Conservation (phyloP, 2,113 vertebrate species). For the Diadophis punctatus region DNA sequence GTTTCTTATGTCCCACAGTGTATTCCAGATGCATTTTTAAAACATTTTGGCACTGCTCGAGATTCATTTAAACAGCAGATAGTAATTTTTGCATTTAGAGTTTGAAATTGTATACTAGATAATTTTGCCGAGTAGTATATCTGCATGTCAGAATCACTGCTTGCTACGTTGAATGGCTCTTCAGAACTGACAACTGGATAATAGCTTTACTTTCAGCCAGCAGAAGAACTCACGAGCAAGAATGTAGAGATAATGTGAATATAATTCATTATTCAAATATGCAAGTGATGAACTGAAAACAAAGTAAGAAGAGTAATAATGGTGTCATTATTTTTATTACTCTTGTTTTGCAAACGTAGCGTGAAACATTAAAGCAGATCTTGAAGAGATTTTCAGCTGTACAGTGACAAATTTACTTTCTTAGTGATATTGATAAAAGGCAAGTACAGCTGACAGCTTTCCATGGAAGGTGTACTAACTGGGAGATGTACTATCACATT, state of each 20-base stretch:
- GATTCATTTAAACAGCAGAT: constrained; percentile 63
- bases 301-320: constrained; percentile 85
- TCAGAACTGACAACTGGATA: constrained; percentile 89
- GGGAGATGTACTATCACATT: constrained; percentile 61
- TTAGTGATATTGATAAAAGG: constrained; percentile 68
- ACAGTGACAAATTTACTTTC: constrained; percentile 70
- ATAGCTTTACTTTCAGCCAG: constrained; percentile 90
- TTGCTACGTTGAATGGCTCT: constrained; percentile 72
- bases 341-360: constrained; percentile 82
- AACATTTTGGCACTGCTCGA: constrained; percentile 60
- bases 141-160: constrained; percentile 78
- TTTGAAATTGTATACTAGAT: constrained; percentile 69
- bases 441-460: constrained; percentile 68
- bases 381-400: constrained; percentile 68
- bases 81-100: constrained; percentile 69
- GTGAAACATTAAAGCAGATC: constrained; percentile 78
- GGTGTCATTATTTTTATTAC: constrained; percentile 96
- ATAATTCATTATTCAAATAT: constrained; percentile 98
- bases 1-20: constrained; percentile 70
- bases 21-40: constrained; percentile 63
- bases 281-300: constrained; percentile 83
- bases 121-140: constrained; percentile 72
- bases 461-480: constrained; percentile 58
- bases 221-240: constrained; percentile 85
- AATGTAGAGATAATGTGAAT: constrained; percentile 89